Percentiles rank a stretch among this genome's conserved stretches.
Evolutionary conservation across 2,888 invertebrate genomes (phyloP).

Genomic region (Chromoteleia sp.): DNA sequence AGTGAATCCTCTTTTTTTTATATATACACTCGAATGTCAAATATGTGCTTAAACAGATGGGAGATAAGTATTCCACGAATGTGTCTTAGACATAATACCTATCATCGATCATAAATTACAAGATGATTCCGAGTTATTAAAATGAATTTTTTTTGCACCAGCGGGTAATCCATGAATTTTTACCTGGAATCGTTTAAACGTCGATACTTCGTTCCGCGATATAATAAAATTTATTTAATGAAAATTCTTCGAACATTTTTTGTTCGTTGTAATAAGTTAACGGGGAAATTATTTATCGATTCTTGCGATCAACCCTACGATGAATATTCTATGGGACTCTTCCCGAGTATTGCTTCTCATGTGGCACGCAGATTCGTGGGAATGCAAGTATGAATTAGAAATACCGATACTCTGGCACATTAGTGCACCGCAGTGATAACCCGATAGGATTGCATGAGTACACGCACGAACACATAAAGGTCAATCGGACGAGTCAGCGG

Average conservation of each 20-base stretch:
- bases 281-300: slow-evolving; percentile 43
- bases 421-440: slow-evolving; percentile 51
- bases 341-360: slow-evolving; percentile 45
- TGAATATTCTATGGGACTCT: slow-evolving; percentile 40
- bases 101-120: slow-evolving; percentile 57
- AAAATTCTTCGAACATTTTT: slow-evolving; percentile 19
- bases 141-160: slow-evolving; percentile 21
- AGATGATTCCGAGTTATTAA: slow-evolving; percentile 35
- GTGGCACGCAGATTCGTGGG: slow-evolving; percentile 55
- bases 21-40: slow-evolving; percentile 41
- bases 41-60: slow-evolving; percentile 37
- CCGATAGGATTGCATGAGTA: slow-evolving; percentile 38
- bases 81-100: slow-evolving; percentile 39
- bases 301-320: slow-evolving; percentile 18
- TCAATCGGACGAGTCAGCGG: slow-evolving; percentile 60
- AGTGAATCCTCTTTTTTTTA: slow-evolving; percentile 38
- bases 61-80: slow-evolving; percentile 50
- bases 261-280: slow-evolving; percentile 24
- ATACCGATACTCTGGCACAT: slow-evolving; percentile 45
- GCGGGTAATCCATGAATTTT: slow-evolving; percentile 19
- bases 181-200: slow-evolving; percentile 7
- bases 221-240: slow-evolving; percentile 7
- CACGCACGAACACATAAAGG: slow-evolving; percentile 53
- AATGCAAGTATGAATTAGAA: slow-evolving; percentile 59
- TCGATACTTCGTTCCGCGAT: background rate